Evolutionary conservation across 2,888 invertebrate species (phyloP).

Genomic region (Cataglyphis altisquamis): DNA sequence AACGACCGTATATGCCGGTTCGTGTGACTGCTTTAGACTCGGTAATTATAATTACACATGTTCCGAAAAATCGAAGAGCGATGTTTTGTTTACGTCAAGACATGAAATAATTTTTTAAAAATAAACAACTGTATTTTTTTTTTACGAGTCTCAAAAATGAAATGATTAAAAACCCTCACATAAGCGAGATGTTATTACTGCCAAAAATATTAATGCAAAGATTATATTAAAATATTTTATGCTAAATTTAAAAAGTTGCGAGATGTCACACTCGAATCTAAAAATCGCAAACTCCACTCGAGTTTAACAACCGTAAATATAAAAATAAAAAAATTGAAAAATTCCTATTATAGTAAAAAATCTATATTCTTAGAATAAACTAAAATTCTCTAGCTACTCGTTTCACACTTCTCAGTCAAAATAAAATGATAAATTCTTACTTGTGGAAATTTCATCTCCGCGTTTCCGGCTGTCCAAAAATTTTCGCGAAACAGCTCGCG

Average conservation of each 20-base stretch:
- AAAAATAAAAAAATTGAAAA: not conserved
- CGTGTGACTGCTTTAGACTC: constrained; percentile 9
- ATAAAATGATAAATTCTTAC: not conserved
- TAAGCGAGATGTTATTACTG: not conserved
- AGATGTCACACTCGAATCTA: not conserved
- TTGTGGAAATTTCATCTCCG: not conserved
- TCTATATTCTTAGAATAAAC: not conserved
- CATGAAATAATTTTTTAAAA: too few species aligned
- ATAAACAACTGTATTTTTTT: not conserved
- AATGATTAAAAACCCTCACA: not conserved
- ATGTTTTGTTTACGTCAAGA: not conserved
- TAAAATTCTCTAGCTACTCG: not conserved
- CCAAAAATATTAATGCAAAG: not conserved
- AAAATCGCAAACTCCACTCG: not conserved
- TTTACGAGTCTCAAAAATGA: not conserved
- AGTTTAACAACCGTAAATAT: not conserved
- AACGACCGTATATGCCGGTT: constrained; percentile 5
- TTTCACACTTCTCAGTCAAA: not conserved
- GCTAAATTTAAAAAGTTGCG: not conserved
- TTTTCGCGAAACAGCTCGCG: not conserved
- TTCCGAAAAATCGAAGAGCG: not conserved
- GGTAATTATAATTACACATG: constrained; percentile 13
- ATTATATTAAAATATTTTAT: not conserved
- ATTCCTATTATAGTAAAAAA: not conserved
- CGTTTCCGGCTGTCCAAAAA: not conserved